These are phyloP conservation scores for Philypnodon macrostomus DNA, from an alignment of 2,797 vertebrate genomes.

Conservation along the genomic window DNA sequence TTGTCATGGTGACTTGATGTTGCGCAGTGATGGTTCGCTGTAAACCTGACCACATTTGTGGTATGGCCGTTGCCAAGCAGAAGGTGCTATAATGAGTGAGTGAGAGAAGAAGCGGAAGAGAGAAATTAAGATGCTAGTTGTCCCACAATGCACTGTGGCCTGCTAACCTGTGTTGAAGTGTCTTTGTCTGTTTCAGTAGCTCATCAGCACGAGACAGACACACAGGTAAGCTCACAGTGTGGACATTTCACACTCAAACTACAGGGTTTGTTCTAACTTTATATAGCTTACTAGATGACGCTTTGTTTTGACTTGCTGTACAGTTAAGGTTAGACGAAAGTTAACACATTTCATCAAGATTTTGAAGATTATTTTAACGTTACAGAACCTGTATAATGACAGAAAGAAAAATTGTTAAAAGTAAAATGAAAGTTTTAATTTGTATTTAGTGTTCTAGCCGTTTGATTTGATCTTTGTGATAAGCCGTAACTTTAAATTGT, in stretches of 20 bases:
- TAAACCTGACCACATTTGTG: conserved; percentile 71
- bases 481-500: conserved; percentile 40
- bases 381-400: conserved; percentile 14
- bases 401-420: background rate
- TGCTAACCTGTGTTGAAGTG: conserved; percentile 66
- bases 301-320: conserved; percentile 11
- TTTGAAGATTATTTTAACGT: too few relatives aligned
- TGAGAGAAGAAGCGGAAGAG: conserved; percentile 54
- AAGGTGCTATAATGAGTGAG: conserved; percentile 71
- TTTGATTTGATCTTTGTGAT: conserved; percentile 57
- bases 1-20: conserved; percentile 79
- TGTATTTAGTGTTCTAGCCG: conserved; percentile 47
- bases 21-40: conserved; percentile 70
- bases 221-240: conserved; percentile 66
- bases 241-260: background rate
- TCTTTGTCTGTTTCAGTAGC: conserved; percentile 63
- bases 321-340: too few relatives aligned
- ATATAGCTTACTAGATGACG: background rate
- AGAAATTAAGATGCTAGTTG: conserved; percentile 55
- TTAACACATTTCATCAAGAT: too few relatives aligned
- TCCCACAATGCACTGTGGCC: conserved; percentile 74
- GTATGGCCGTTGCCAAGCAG: conserved; percentile 73
- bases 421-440: conserved; percentile 33
- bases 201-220: conserved; percentile 67
- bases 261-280: too few relatives aligned